phyloP scores from a whole-genome alignment of 2,888 invertebrate species.

The Watsonalla binaria region DNA sequence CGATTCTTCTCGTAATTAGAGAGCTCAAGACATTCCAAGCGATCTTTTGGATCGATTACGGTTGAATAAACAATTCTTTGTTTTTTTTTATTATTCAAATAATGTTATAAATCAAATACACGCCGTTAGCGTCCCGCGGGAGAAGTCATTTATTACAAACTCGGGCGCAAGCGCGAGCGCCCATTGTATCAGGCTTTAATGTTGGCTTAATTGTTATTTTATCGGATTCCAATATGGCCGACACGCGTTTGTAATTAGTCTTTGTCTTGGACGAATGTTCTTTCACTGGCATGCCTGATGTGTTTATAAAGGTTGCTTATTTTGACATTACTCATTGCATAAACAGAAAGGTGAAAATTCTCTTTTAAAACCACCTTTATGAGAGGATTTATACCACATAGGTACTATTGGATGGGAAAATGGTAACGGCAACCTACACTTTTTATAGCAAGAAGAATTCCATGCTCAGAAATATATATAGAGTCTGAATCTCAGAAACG shows the following conservation, averaged over 20 bases:
- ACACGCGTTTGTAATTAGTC: slow-evolving; percentile 62
- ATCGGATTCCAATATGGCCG: slow-evolving; percentile 69
- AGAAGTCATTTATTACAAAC: slow-evolving; percentile 69
- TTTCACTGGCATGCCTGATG: slow-evolving; percentile 6
- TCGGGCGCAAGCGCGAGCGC: slow-evolving; percentile 49
- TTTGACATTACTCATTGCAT: neutral
- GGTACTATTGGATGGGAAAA: neutral
- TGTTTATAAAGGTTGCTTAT: neutral
- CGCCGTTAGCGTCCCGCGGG: slow-evolving; percentile 60
- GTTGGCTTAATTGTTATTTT: slow-evolving; percentile 75
- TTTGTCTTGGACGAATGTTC: slow-evolving; percentile 33
- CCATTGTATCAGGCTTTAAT: slow-evolving; percentile 66
- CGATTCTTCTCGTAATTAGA: slow-evolving; percentile 53
- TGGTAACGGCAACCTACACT: neutral
- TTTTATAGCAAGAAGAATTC: neutral
- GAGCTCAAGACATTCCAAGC: slow-evolving; percentile 54
- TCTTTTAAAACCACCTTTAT: neutral
- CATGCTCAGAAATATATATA: too few species aligned
- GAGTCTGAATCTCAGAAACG: too few species aligned
- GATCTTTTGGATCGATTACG: slow-evolving; percentile 69
- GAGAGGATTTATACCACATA: neutral
- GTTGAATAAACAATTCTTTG: slow-evolving; percentile 67
- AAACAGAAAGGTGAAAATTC: neutral
- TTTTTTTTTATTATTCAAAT: slow-evolving; percentile 61
- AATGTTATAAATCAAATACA: slow-evolving; percentile 75